Evolutionary conservation across 2,888 invertebrate species (phyloP).

Genomic region (Timema podura): DNA sequence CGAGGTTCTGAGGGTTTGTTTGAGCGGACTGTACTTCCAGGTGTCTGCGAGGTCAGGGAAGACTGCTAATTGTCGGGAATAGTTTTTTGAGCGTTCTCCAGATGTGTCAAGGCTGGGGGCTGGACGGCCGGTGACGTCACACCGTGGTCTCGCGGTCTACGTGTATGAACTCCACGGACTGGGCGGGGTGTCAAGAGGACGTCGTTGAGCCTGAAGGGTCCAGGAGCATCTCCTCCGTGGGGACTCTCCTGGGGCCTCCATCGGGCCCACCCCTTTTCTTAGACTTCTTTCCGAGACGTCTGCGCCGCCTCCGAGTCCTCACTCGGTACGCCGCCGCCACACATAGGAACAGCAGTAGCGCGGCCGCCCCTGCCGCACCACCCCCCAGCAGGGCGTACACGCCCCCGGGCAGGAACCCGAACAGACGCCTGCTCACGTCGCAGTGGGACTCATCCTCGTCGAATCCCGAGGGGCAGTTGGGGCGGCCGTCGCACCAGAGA

Average conservation of each 20-base stretch:
- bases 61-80: too few relatives aligned
- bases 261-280: slow-evolving; percentile 51
- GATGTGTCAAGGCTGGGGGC: neutral
- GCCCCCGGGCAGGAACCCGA: slow-evolving; percentile 52
- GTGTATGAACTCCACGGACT: slow-evolving; percentile 88
- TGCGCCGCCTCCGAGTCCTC: slow-evolving; percentile 52
- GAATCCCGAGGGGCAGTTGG: slow-evolving; percentile 62
- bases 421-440: slow-evolving; percentile 46
- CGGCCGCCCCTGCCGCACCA: slow-evolving; percentile 52
- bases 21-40: too few relatives aligned
- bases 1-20: too few relatives aligned
- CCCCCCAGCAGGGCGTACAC: slow-evolving; percentile 54
- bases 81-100: too few relatives aligned
- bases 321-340: slow-evolving; percentile 57
- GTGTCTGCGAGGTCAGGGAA: too few relatives aligned
- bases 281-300: slow-evolving; percentile 50
- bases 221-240: slow-evolving; percentile 66
- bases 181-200: slow-evolving; percentile 82
- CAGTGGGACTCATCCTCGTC: slow-evolving; percentile 69
- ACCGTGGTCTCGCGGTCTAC: slow-evolving; percentile 92
- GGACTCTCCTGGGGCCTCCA: slow-evolving; percentile 51
- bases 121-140: slow-evolving; percentile 48
- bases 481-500: slow-evolving; percentile 70
- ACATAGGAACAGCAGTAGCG: slow-evolving; percentile 54
- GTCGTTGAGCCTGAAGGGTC: slow-evolving; percentile 57